Percentiles rank a stretch among this genome's conserved stretches.
Evolutionary conservation across 1,140 invertebrate genomes (phyloP).

Genomic region (Drosophila aff.): DNA sequence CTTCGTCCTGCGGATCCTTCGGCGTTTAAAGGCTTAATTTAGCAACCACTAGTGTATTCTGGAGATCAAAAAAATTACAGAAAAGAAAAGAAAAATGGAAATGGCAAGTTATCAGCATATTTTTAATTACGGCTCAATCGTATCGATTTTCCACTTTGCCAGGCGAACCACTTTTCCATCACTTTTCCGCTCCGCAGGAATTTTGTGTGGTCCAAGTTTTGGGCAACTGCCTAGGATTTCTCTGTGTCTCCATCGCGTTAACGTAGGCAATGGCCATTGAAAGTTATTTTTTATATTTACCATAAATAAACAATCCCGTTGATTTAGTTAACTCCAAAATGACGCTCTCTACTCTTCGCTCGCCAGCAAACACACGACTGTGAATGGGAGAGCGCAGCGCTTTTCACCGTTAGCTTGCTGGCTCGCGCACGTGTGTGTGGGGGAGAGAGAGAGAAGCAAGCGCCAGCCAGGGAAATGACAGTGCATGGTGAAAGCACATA

Average conservation of each 20-base stretch:
- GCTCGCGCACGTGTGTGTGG: neutral
- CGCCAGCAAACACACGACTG: conserved; percentile 55
- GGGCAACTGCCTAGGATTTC: neutral
- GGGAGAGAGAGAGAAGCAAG: neutral
- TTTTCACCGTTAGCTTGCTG: conserved; percentile 28
- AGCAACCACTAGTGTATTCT: conserved; percentile 9
- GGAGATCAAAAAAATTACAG: neutral
- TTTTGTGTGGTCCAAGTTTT: neutral
- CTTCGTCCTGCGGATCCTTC: conserved; percentile 4
- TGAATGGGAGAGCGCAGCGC: conserved; percentile 21
- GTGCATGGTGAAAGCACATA: neutral
- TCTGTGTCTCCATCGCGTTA: too few species aligned
- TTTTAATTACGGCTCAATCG: conserved; percentile 53
- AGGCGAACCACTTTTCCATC: conserved; percentile 6
- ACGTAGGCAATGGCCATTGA: neutral
- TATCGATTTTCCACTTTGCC: conserved; percentile 54
- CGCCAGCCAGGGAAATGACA: neutral
- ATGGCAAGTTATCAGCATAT: conserved; percentile 36
- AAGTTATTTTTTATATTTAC: conserved; percentile 27
- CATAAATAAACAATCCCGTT: conserved; percentile 43
- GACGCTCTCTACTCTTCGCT: conserved; percentile 38
- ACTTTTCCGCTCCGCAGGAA: conserved; percentile 1
- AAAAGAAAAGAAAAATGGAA: neutral
- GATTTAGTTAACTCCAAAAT: conserved; percentile 33
- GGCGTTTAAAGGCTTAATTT: conserved; percentile 15